Base-by-base conservation (phyloP, 2,888 invertebrate species). In the Pristionchus entomophagus region DNA sequence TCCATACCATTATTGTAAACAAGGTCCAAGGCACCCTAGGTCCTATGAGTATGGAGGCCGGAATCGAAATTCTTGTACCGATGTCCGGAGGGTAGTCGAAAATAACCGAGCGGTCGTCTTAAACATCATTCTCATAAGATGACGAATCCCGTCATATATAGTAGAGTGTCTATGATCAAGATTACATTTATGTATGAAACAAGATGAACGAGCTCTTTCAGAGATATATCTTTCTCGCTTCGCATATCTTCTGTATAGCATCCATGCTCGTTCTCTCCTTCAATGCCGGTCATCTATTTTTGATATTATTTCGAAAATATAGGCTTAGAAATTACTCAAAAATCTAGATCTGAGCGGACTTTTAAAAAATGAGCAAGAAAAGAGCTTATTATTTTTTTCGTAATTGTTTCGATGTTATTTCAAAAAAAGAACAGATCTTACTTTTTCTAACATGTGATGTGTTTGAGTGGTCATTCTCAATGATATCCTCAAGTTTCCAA, bases 241-340 rank as follows among this genome's bases (percentile, higher is more conserved):
- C 69, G 17, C 69, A 69, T 26, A 35, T 69, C 69, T 69, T 69
- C 69, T 69, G 69, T 38, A 8, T 69, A 35, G n/a, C 38, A 22
- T 69, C 69, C 69, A 69, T 69, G 69, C 14, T 69, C 22, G 38
- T n/a, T 22, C 69, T 69, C 69, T 38, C 69, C n/a, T 22, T 35
- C 12, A 38, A 69, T 22, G 41, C 69, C 5, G 69, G 69, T 69
- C 8, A 17, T 17, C 2, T 1, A 29, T 62, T n/a, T 2, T 22
- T 10, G 26, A 56, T 2, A 56, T n/a, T 26, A 56, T n/a, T 51
- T 5, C 51, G 2, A 51, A 19, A 51, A 51, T 5, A 19, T 19
- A 12, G 51, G 51, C n/a, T n/a, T n/a, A n/a, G n/a, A n/a, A n/a
- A n/a, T 51, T 17, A 51, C 19, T 51, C 51, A 51, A 51, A 19